Conservation (phyloP, 2,113 vertebrate genomes). For the Sinosuthora webbiana region DNA sequence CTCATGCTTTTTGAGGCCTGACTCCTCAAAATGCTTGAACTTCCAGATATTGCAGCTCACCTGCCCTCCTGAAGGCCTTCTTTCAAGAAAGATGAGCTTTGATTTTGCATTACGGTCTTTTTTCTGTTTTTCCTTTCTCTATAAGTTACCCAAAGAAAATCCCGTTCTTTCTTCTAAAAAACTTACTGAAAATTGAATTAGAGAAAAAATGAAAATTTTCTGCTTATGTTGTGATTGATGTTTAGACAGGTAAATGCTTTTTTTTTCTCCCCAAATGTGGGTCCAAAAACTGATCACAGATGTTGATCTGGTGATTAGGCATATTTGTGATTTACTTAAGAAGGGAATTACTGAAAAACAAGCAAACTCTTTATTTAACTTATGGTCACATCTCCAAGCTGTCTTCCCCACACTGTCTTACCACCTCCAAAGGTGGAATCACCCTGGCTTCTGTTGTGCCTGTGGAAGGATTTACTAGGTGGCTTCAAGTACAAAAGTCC, state of each 20-base stretch:
- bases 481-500: not conserved
- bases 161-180: not conserved
- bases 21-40: not conserved
- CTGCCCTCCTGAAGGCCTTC: not conserved
- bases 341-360: not conserved
- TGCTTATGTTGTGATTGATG: not conserved
- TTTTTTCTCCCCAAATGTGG: not conserved
- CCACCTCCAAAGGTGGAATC: not conserved
- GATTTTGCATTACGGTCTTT: not conserved
- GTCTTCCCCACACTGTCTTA: not conserved
- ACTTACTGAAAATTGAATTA: not conserved
- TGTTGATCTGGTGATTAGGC: not conserved
- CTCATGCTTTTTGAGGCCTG: not conserved
- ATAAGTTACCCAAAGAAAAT: not conserved
- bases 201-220: not conserved
- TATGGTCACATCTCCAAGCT: not conserved
- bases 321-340: not conserved
- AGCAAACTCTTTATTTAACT: not conserved
- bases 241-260: not conserved
- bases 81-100: not conserved
- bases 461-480: not conserved
- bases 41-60: not conserved
- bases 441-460: not conserved
- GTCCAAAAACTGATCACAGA: not conserved
- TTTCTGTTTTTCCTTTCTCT: not conserved